Evolutionary conservation across 2,797 vertebrate genomes (phyloP), one percentile per base, ranked within the genome.

Genomic region (Lutjanus campechanus): DNA sequence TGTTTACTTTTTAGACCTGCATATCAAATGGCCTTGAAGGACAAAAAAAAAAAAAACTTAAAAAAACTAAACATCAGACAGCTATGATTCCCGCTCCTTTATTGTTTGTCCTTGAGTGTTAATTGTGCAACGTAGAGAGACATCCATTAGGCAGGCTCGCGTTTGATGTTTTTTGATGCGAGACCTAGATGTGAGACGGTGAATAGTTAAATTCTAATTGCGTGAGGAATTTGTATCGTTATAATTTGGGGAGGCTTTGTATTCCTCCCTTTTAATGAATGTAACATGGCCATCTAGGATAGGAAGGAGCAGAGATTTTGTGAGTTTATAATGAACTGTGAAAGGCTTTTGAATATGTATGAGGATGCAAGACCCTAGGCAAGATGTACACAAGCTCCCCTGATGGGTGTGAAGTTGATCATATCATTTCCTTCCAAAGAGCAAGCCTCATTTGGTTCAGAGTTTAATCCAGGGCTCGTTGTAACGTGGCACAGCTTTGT

Each of bases 291-390:
- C 83, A 79, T 91, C 90, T 86, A 79, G 78, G 81, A 88, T 71
- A 77, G 74, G 81, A 93, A 89, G 79, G 73, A 91, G 87, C 86
- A 66, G 83, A 86, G 88, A 91, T 92, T 92, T 93, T 85, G 88
- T 92, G 91, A 91, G 91, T 91, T 92, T 91, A 90, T 93, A 92
- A 93, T 89, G 90, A 95, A 93, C 89, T 92, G 91, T 87, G 91
- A 94, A 92, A 90, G 85, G 84, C 85, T 64, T 90, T 90, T 95
- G 93, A 95, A 95, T 95, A 95, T 95, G 93, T 83, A 95, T 94
- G 93, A 95, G 82, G 92, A 93, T 91, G 90, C 82, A 58, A 91
- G 90, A 94, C 93, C 93, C 74, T 55, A 91, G 94, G 95, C 94
- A 93, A 90, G 91, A 93, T 93, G 93, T 95, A 93, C 90, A 93